These are phyloP conservation scores for Coccyzus lansbergi DNA, from an alignment of 2,797 vertebrate species.

Conservation along the genomic window DNA sequence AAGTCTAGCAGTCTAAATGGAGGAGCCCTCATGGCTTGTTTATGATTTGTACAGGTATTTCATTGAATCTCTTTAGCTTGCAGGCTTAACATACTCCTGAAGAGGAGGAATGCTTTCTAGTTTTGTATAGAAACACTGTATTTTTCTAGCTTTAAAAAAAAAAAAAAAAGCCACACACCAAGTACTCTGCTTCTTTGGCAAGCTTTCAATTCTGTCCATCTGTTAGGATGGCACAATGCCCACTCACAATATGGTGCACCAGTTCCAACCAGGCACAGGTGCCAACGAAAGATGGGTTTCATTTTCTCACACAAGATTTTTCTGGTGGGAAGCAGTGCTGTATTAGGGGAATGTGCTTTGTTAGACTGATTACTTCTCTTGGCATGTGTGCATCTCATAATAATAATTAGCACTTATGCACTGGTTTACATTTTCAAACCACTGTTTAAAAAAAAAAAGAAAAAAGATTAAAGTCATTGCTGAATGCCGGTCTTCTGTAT, in stretches of 20 bases:
- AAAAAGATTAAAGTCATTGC: neutral
- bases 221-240: conserved; percentile 74
- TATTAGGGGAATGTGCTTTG: conserved; percentile 57
- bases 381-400: conserved; percentile 49
- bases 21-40: neutral
- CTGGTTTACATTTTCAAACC: conserved; percentile 39
- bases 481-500: neutral
- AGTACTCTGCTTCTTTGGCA: conserved; percentile 64
- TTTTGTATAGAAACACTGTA: conserved; percentile 26
- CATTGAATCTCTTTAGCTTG: neutral
- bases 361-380: conserved; percentile 71
- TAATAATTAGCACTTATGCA: conserved; percentile 41
- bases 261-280: conserved; percentile 63
- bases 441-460: neutral
- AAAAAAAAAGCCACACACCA: neutral
- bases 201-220: conserved; percentile 62
- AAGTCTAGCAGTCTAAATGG: neutral
- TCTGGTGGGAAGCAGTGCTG: conserved; percentile 33
- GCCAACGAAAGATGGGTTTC: conserved; percentile 60
- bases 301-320: conserved; percentile 69
- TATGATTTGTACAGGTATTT: neutral
- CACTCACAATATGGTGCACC: conserved; percentile 69
- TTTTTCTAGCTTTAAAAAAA: conserved; percentile 34
- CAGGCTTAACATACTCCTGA: neutral
- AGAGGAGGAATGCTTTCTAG: neutral